Conservation (phyloP, 2,888 invertebrate genomes). For the Tholera decimalis region DNA sequence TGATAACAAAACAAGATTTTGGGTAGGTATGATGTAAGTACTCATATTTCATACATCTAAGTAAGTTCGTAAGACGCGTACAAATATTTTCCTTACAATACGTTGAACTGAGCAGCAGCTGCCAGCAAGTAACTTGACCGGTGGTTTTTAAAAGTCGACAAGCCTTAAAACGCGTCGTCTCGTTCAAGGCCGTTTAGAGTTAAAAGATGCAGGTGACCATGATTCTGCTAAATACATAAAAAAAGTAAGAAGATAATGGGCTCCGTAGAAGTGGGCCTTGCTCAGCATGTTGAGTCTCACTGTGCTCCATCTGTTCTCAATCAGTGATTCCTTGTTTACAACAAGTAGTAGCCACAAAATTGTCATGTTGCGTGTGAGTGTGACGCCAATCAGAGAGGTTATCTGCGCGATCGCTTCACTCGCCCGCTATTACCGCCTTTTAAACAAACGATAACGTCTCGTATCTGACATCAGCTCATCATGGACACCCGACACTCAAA, state of each 20-base stretch:
- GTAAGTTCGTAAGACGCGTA: conserved; percentile 3
- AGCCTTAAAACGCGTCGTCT: background rate
- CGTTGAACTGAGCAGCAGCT: background rate
- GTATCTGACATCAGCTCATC: conserved; percentile 57
- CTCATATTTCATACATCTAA: no score
- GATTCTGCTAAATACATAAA: background rate
- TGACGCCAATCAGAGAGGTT: conserved; percentile 40
- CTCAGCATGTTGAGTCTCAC: background rate
- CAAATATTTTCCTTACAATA: conserved; percentile 1
- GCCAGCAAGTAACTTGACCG: background rate
- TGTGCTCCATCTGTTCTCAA: background rate
- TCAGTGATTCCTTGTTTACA: conserved; percentile 9
- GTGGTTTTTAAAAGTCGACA: background rate
- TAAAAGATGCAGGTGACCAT: background rate
- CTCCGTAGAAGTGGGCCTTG: background rate
- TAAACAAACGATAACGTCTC: conserved; percentile 44
- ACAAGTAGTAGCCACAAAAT: conserved; percentile 22
- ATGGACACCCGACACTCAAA: conserved; percentile 21
- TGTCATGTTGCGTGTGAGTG: conserved; percentile 40
- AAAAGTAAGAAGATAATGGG: background rate
- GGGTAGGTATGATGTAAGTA: no score
- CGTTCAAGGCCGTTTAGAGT: background rate
- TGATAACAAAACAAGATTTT: no score
- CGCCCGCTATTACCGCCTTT: conserved; percentile 40
- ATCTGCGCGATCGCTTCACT: conserved; percentile 41